Evolutionary conservation across 2,888 invertebrate genomes (phyloP).

Genomic region (Drosophila fulvimacula): DNA sequence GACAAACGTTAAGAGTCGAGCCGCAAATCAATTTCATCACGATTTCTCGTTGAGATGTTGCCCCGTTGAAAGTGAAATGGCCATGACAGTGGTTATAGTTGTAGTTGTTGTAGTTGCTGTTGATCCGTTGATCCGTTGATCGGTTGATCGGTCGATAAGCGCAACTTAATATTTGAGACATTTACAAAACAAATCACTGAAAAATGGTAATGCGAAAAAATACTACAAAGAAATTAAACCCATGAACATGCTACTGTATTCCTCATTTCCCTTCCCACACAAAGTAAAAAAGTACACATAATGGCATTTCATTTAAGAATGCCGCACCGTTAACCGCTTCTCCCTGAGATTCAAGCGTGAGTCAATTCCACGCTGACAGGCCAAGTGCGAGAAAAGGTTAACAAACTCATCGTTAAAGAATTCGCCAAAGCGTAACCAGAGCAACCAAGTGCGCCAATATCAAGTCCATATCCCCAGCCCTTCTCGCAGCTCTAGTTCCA

Average conservation of each 20-base stretch:
- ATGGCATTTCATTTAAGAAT: slow-evolving; percentile 50
- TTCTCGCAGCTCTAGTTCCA: too few species aligned
- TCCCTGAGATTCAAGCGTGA: slow-evolving; percentile 23
- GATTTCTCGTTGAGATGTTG: slow-evolving; percentile 77
- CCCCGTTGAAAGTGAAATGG: slow-evolving; percentile 76
- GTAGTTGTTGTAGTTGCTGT: slow-evolving; percentile 23
- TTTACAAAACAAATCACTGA: slow-evolving; percentile 69
- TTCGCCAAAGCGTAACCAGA: slow-evolving; percentile 73
- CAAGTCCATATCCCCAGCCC: slow-evolving; percentile 4
- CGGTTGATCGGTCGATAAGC: slow-evolving; percentile 59
- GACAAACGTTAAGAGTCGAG: slow-evolving; percentile 66
- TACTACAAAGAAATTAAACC: not conserved
- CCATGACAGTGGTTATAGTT: slow-evolving; percentile 67
- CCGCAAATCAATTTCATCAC: slow-evolving; percentile 81
- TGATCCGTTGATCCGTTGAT: slow-evolving; percentile 53
- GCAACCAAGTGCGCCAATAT: slow-evolving; percentile 63
- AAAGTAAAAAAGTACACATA: slow-evolving; percentile 13
- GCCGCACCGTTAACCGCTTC: slow-evolving; percentile 42
- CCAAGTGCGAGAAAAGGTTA: slow-evolving; percentile 59
- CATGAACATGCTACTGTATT: slow-evolving; percentile 8
- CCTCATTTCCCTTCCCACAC: slow-evolving; percentile 48
- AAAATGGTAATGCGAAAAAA: slow-evolving; percentile 31
- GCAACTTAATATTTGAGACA: slow-evolving; percentile 75
- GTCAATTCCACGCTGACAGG: slow-evolving; percentile 58
- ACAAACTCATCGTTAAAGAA: slow-evolving; percentile 66